Evolutionary conservation across 2,113 vertebrate genomes (phyloP).

Genomic region (Lanius collurio): DNA sequence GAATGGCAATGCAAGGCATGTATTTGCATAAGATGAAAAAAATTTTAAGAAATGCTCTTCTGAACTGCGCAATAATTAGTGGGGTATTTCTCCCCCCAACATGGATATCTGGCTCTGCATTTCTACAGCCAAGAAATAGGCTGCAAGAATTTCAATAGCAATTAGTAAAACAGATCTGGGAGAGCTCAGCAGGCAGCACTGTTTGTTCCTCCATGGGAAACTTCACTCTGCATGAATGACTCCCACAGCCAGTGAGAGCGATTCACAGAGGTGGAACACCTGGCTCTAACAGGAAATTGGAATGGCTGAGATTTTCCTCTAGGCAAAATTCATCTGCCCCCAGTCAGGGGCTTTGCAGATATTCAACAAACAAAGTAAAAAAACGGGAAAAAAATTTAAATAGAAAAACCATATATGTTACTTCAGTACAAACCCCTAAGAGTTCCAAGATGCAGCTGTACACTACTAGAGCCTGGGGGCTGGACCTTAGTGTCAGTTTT

Average conservation of each 20-base stretch:
- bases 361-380: not conserved
- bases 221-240: not conserved
- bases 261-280: not conserved
- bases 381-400: not conserved
- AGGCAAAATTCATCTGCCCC: not conserved
- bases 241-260: not conserved
- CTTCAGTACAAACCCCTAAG: not conserved
- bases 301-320: not conserved
- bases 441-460: not conserved
- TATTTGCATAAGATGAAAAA: not conserved
- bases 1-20: not conserved
- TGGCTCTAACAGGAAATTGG: not conserved
- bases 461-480: not conserved
- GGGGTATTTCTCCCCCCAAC: not conserved
- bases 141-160: not conserved
- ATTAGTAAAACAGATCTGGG: not conserved
- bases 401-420: not conserved
- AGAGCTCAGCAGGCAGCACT: not conserved
- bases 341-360: not conserved
- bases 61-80: not conserved
- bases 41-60: not conserved
- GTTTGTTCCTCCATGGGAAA: not conserved
- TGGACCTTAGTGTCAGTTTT: not conserved
- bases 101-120: not conserved
- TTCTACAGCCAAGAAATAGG: not conserved